A percentile compares a stretch with the other conserved stretches of the same genome.
Evolutionary conservation across 1,140 invertebrate species (phyloP).

Genomic region (Ctenoplectra terminalis): DNA sequence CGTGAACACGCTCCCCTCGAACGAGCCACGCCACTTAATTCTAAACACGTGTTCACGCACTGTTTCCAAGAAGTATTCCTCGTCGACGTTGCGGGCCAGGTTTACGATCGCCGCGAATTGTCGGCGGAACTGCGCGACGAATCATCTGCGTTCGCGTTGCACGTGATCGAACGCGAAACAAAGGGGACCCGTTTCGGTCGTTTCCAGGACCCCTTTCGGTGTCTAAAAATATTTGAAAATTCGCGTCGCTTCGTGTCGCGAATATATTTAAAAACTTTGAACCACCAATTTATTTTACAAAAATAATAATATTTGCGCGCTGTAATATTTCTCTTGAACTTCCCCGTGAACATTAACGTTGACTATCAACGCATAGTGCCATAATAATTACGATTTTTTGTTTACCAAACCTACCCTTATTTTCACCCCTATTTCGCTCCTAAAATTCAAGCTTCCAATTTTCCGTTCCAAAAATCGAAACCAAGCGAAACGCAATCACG

Average conservation of each 20-base stretch:
- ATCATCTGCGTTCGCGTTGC: slow-evolving; percentile 48
- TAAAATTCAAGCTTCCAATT: background rate
- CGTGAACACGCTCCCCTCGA: slow-evolving; percentile 7
- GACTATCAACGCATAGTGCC: too few relatives aligned
- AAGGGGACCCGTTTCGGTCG: slow-evolving; percentile 18
- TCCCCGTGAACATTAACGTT: too few relatives aligned
- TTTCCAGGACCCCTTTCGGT: background rate
- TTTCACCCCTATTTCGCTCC: background rate
- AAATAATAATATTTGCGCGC: too few relatives aligned
- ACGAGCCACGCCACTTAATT: slow-evolving; percentile 51
- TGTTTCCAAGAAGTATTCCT: slow-evolving; percentile 62
- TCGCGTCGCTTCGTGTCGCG: background rate
- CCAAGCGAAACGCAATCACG: background rate
- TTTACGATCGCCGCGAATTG: slow-evolving; percentile 67
- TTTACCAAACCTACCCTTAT: too few relatives aligned
- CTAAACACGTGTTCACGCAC: slow-evolving; percentile 66
- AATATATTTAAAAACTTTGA: too few relatives aligned
- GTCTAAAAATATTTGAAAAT: slow-evolving; percentile 28
- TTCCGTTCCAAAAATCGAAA: background rate
- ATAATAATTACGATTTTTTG: too few relatives aligned
- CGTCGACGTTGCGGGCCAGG: slow-evolving; percentile 52
- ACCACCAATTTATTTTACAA: too few relatives aligned
- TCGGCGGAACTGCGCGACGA: slow-evolving; percentile 53
- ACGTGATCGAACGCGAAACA: slow-evolving; percentile 45
- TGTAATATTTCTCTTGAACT: background rate